Base-by-base conservation (phyloP, 2,888 invertebrate genomes). In the Cephus nigrinus region DNA sequence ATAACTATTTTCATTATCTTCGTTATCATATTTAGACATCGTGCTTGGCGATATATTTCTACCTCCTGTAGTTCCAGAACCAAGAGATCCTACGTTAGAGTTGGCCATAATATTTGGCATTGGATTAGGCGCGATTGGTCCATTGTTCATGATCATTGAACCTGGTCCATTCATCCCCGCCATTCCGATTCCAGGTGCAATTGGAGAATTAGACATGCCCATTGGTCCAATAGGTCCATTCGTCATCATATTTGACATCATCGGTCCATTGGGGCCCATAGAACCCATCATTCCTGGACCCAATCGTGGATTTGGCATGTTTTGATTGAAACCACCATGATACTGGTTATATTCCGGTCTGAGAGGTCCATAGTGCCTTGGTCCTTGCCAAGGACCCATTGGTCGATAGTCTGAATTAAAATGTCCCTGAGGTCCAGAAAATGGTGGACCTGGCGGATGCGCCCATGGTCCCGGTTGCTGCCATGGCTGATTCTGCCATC, bases 311-410 rank as follows among this genome's bases (percentile, higher is more conserved):
- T 85, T 88, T 0, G 87, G 88, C 35, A 90, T 81, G 5, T 81
- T 84, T 4, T 89, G 86, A 80, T 88, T 90, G 40, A 90, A 90
- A 12, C 75, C 35, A 5, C 78, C 78, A 34, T 78, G 78, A 12
- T 71, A 78, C 35, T 78, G 78, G 73, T 81, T 84, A 55, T 88
- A 91, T 31, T 91, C 91, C 0, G 90, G 88, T 71, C 91, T 85
- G 76, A 91, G 88, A 0, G 91, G 90, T 1, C 86, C 88, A n/a
- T 90, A 91, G 71, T 90, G 88, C 69, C 91, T 84, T 12, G 90
- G 88, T 79, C 87, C 90, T 69, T 91, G 91, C 91, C 91, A 91
- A 0, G 91, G 91, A 0, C 89, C 91, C 32, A 90, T 87, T 0
- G 87, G 87, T 68, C 91, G 82, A 55, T 86, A 90, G 11, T 91